Conservation (phyloP, 2,888 invertebrate species). For the Melanostoma mellinum region DNA sequence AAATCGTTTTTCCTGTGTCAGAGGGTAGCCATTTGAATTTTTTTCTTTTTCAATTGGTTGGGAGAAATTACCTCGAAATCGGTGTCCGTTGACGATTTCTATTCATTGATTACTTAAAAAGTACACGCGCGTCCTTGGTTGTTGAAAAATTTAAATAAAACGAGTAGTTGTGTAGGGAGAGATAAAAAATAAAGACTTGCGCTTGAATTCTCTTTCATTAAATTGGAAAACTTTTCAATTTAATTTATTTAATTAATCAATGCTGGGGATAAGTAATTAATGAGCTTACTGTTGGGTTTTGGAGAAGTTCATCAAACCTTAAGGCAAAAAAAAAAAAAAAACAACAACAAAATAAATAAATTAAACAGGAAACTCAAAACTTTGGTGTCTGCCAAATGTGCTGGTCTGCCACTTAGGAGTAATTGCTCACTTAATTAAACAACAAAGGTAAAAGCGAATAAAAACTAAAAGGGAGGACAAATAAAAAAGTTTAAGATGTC, state of each 20-base stretch:
- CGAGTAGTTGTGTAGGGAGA: background rate
- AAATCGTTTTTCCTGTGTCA: constrained; percentile 35
- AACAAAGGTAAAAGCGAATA: background rate
- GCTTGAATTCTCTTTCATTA: constrained; percentile 7
- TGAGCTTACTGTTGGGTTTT: constrained; percentile 27
- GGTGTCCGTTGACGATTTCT: constrained; percentile 19
- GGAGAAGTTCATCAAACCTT: constrained; percentile 48
- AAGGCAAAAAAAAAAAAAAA: constrained; percentile 6
- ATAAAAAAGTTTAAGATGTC: constrained; percentile 44
- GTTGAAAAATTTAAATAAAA: constrained; percentile 9
- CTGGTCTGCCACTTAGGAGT: constrained; percentile 50
- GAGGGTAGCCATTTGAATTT: background rate
- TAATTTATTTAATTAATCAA: constrained; percentile 58
- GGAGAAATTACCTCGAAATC: constrained; percentile 34
- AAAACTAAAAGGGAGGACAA: background rate
- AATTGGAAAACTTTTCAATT: constrained; percentile 49
- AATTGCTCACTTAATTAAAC: constrained; percentile 69
- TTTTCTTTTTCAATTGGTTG: constrained; percentile 1
- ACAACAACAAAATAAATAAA: background rate
- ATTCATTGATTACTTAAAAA: constrained; percentile 26
- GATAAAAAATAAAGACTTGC: background rate
- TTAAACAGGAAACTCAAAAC: constrained; percentile 20
- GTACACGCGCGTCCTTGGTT: constrained; percentile 19
- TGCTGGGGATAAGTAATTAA: constrained; percentile 58
- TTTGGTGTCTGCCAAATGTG: constrained; percentile 53